Percentiles rank a stretch among this genome's conserved stretches.
Conservation (phyloP, 2,797 vertebrate genomes). For the Todus mexicanus region DNA sequence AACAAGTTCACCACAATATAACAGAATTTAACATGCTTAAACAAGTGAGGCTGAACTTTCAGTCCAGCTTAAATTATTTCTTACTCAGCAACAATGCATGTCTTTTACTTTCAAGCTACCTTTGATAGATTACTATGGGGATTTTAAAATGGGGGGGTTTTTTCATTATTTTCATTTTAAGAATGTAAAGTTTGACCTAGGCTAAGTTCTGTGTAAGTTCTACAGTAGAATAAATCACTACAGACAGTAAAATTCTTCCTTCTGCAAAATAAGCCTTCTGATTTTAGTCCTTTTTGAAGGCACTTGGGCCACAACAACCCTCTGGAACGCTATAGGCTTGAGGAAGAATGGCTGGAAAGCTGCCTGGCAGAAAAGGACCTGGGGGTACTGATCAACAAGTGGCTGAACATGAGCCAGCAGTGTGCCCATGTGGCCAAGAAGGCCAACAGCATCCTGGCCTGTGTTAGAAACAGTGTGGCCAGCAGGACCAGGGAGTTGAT, state of each 20-base stretch:
- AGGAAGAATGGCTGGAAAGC: too few species aligned
- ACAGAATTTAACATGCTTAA: background rate
- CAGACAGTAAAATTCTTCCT: background rate
- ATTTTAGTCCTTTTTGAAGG: background rate
- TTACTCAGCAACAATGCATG: background rate
- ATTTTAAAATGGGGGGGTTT: background rate
- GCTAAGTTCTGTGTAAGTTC: background rate
- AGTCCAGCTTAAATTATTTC: background rate
- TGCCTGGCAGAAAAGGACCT: too few species aligned
- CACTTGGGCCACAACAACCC: background rate
- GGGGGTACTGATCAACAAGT: too few species aligned
- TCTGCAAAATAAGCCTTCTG: background rate
- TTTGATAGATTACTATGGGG: background rate
- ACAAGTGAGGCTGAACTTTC: background rate
- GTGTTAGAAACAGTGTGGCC: too few species aligned
- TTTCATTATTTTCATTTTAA: background rate
- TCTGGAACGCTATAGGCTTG: too few species aligned
- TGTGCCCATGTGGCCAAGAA: too few species aligned
- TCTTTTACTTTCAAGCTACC: background rate
- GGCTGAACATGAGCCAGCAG: too few species aligned
- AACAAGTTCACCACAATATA: background rate
- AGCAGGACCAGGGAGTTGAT: too few species aligned
- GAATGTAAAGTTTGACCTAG: background rate
- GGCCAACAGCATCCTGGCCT: too few species aligned
- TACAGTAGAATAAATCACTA: background rate